Evolutionary conservation across 2,888 invertebrate genomes (phyloP).

Genomic region (Tyria jacobaeae): DNA sequence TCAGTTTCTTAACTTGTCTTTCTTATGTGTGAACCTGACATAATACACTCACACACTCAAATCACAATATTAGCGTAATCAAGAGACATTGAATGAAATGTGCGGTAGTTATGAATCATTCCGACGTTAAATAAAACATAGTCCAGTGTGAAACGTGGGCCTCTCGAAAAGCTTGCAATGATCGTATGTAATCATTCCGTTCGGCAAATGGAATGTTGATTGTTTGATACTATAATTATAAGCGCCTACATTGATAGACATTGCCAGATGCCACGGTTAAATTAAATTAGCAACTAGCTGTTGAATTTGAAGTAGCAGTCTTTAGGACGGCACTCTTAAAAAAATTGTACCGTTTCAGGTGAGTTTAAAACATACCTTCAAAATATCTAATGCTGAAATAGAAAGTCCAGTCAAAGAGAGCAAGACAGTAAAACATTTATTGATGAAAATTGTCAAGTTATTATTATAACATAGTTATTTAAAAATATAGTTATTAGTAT

Average conservation of each 20-base stretch:
- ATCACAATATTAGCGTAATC: background rate
- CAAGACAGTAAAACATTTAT: too few species aligned
- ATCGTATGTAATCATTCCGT: conserved; percentile 1
- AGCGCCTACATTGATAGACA: background rate
- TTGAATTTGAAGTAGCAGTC: background rate
- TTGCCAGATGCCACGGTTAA: background rate
- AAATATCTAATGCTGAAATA: too few species aligned
- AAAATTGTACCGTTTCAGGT: too few species aligned
- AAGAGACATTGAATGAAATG: conserved; percentile 14
- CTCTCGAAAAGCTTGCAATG: conserved; percentile 13
- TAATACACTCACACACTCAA: conserved; percentile 16
- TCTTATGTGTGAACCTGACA: conserved; percentile 11
- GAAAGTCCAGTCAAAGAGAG: too few species aligned
- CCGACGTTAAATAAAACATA: conserved; percentile 20
- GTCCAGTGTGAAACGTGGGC: conserved; percentile 1
- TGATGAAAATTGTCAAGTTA: too few species aligned
- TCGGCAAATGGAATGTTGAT: conserved; percentile 6
- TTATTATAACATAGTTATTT: too few species aligned
- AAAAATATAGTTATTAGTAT: too few species aligned
- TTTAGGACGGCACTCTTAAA: too few species aligned
- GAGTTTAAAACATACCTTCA: too few species aligned
- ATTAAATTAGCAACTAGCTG: background rate
- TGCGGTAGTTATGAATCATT: conserved; percentile 13
- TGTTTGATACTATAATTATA: conserved; percentile 2
- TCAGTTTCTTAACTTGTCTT: conserved; percentile 34